Base-by-base conservation (phyloP, 2,797 vertebrate species). In the Scleropages formosus region DNA sequence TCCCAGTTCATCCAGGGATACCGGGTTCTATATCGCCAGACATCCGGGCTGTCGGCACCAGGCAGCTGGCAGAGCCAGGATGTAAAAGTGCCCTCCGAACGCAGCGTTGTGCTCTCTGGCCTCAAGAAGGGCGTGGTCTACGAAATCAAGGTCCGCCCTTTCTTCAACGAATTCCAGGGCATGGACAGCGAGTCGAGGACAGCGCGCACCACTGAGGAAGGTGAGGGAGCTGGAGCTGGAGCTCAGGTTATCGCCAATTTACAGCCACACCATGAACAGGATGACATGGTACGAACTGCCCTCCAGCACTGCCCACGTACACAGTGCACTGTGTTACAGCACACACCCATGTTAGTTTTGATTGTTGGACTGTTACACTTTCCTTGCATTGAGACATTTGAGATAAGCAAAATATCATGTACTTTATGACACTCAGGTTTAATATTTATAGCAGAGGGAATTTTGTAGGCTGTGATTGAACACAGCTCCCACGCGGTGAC, bases 1-100 rank as follows among this genome's bases (percentile, higher is more conserved):
- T 97, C 96, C 10, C 97, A 98, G 87, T 99, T 98, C 84, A 98
- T 99, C 87, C 98, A 99, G 89, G 98, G 98, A 66, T 99, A 98
- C 89, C 86, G 96, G 53, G 94, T 99, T 62, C 87, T 99, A 82
- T 98, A 95, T 79, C 94, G 97, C 68, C 97, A 98, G 83, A 95
- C 90, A 0, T 98, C 96, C 0, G 96, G 96, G 0, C 88, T 95
- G 59, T 90, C 94, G 0, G 89, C 93, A 0, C 92, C 95, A 0
- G 90, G 94, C 15, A 61, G 84, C 0, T 99, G 98, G 98, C 96
- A 95, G 88, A 96, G 86, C 56, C 87, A 96, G 83, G 98, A 99
- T 39, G 95, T 96, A 67, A 98, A 98, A 79, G 89, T 98, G 16
- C 94, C 97, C 0, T 94, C 95, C 0, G 98, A 99, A 80, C 93